Percentiles rank a stretch among this genome's conserved stretches.
Evolutionary conservation across 2,797 vertebrate genomes (phyloP).

Genomic region (Cercopithecus mitis): DNA sequence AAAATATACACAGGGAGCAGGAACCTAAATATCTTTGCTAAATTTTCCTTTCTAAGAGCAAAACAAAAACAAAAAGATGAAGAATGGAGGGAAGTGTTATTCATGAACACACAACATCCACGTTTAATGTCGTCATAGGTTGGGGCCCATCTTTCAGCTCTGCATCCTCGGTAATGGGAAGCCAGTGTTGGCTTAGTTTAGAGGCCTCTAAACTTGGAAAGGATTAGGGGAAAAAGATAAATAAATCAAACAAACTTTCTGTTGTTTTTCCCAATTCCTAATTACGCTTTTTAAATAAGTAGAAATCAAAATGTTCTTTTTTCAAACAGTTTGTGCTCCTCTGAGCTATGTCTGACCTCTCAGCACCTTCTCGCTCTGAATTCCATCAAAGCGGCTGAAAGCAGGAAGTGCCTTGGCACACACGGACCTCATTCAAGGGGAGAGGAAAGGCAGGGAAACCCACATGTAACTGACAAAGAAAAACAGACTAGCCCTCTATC

Average conservation of each 20-base stretch:
- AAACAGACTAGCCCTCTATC: conserved; percentile 60
- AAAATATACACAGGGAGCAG: conserved; percentile 12
- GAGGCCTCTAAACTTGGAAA: conserved; percentile 46
- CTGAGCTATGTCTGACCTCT: conserved; percentile 39
- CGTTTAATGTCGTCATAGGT: conserved; percentile 55
- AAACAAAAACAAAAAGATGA: conserved; percentile 41
- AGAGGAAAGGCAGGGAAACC: conserved; percentile 76
- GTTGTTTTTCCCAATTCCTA: conserved; percentile 50
- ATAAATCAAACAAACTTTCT: conserved; percentile 17
- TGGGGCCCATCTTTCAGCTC: conserved; percentile 2
- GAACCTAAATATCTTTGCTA: conserved; percentile 64
- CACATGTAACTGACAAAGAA: conserved; percentile 76
- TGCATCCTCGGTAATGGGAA: conserved; percentile 35
- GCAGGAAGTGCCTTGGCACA: conserved; percentile 82
- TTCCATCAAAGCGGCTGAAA: background rate
- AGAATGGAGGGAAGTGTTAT: background rate
- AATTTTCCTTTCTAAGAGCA: conserved; percentile 74
- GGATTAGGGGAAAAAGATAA: background rate
- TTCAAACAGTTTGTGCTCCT: conserved; percentile 14
- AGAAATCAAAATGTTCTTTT: conserved; percentile 56
- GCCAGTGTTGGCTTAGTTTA: background rate
- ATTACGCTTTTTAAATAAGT: conserved; percentile 53
- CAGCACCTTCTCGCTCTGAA: background rate
- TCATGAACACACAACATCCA: conserved; percentile 54
- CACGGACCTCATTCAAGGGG: conserved; percentile 51